A percentile compares a stretch with the other conserved stretches of the same genome.
Conservation (phyloP, 2,888 invertebrate species). For the Ectemnius cavifrons region DNA sequence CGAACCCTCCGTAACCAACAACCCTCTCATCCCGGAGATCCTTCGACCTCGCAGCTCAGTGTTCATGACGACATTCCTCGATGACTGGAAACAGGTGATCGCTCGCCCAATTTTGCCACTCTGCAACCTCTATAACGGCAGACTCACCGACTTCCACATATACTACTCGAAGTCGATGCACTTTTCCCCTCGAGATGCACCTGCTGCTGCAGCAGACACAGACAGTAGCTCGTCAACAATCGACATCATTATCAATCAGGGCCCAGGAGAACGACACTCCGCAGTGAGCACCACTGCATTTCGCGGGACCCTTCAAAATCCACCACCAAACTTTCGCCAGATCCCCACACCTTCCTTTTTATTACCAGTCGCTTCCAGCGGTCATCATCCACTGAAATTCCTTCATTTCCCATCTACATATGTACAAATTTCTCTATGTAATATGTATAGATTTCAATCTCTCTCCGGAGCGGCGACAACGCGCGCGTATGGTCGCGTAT, state of each 20-base stretch:
- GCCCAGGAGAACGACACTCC: conserved; percentile 22
- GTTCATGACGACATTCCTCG: conserved; percentile 17
- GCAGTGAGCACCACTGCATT: conserved; percentile 52
- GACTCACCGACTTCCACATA: conserved; percentile 50
- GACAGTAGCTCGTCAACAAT: conserved; percentile 62
- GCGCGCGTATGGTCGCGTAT: no score
- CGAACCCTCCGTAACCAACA: conserved; percentile 11
- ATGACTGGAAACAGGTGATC: conserved; percentile 7
- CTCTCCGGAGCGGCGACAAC: no score
- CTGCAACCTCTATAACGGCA: conserved; percentile 3
- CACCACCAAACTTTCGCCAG: conserved; percentile 25
- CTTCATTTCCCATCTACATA: no score
- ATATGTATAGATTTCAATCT: no score
- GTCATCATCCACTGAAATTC: no score
- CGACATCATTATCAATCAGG: conserved; percentile 45
- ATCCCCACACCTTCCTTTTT: no score
- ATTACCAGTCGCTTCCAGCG: no score
- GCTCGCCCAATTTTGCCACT: conserved; percentile 3
- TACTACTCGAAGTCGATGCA: conserved; percentile 52
- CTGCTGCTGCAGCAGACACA: conserved; percentile 49
- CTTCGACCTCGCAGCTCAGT: conserved; percentile 3
- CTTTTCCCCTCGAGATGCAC: conserved; percentile 50
- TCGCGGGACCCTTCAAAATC: background rate
- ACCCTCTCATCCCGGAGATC: conserved; percentile 23
- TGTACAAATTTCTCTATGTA: no score